Percentiles rank a stretch among this genome's conserved stretches.
Conservation (phyloP, 92 coral and sea anemone genomes). For the Nematostella vectensis region DNA sequence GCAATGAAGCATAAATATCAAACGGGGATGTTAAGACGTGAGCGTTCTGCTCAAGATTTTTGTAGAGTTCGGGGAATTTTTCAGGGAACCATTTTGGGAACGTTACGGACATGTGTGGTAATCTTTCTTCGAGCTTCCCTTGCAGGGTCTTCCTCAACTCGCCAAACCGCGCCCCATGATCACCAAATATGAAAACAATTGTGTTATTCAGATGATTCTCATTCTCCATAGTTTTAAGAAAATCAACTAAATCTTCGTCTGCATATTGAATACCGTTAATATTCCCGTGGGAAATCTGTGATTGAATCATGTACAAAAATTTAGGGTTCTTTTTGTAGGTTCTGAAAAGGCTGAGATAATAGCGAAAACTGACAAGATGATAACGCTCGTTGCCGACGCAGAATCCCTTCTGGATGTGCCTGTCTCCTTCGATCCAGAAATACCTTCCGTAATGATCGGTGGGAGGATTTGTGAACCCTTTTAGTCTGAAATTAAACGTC, state of each 20-base stretch:
- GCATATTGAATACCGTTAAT: slow-evolving; percentile 44
- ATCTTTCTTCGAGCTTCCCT: slow-evolving; percentile 86
- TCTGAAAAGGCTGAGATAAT: slow-evolving; percentile 36
- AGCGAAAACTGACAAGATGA: slow-evolving; percentile 33
- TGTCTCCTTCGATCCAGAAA: slow-evolving; percentile 43
- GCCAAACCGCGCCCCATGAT: slow-evolving; percentile 81
- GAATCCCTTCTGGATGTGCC: slow-evolving; percentile 2
- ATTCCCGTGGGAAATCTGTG: slow-evolving; percentile 53
- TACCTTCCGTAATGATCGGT: slow-evolving; percentile 55
- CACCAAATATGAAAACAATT: slow-evolving; percentile 60
- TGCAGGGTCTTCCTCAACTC: slow-evolving; percentile 54
- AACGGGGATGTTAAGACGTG: slow-evolving; percentile 50
- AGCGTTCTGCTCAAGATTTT: slow-evolving; percentile 24
- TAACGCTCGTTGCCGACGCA: neutral
- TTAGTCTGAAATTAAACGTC: slow-evolving; percentile 36
- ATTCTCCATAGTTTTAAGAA: slow-evolving; percentile 41
- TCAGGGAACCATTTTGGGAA: slow-evolving; percentile 69
- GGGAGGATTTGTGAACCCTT: slow-evolving; percentile 52
- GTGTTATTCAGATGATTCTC: slow-evolving; percentile 48
- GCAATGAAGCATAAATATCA: slow-evolving; percentile 50
- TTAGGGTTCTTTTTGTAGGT: slow-evolving; percentile 33
- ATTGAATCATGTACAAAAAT: slow-evolving; percentile 34
- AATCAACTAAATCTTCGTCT: slow-evolving; percentile 30
- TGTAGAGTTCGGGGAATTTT: slow-evolving; percentile 27
- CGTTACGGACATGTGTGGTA: slow-evolving; percentile 76